A percentile compares a stretch with the other conserved stretches of the same genome.
Evolutionary conservation across 2,888 invertebrate genomes (phyloP).

Genomic region (Chironomus riparius): DNA sequence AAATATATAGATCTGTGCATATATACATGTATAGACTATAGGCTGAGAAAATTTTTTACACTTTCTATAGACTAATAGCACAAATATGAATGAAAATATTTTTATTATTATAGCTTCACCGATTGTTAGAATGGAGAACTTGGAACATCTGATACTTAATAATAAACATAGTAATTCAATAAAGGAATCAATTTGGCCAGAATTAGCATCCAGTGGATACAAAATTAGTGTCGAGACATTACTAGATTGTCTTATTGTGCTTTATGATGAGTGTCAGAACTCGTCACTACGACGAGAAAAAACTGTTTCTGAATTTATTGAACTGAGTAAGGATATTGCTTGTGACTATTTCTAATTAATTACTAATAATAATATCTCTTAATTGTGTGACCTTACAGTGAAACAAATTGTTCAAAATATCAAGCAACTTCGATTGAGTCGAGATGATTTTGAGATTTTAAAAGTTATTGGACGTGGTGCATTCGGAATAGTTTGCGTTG

Average conservation of each 20-base stretch:
- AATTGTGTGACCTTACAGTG: conserved; percentile 51
- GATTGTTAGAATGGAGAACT: not conserved
- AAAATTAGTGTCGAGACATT: conserved; percentile 65
- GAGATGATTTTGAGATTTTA: conserved; percentile 96
- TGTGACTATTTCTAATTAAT: not conserved
- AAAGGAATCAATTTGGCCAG: not conserved
- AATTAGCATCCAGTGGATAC: not conserved
- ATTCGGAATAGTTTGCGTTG: conserved; percentile 98
- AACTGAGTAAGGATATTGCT: conserved; percentile 60
- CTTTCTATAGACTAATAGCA: not conserved
- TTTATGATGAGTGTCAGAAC: conserved; percentile 95
- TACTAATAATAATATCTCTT: too few relatives aligned
- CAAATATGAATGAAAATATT: not conserved
- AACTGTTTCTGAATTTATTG: conserved; percentile 93
- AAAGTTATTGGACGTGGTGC: conserved; percentile 92
- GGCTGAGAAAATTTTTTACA: not conserved
- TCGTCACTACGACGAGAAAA: conserved; percentile 92
- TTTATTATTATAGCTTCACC: conserved; percentile 7
- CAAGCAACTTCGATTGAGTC: conserved; percentile 75
- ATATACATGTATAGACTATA: not conserved
- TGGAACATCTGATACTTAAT: conserved; percentile 15
- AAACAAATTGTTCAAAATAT: conserved; percentile 84
- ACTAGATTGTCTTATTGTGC: conserved; percentile 81
- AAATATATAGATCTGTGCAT: not conserved
- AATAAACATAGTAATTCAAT: not conserved